These are phyloP conservation scores for Prochilodus magdalenae DNA, from an alignment of 2,113 vertebrate genomes.

Conservation along the genomic window DNA sequence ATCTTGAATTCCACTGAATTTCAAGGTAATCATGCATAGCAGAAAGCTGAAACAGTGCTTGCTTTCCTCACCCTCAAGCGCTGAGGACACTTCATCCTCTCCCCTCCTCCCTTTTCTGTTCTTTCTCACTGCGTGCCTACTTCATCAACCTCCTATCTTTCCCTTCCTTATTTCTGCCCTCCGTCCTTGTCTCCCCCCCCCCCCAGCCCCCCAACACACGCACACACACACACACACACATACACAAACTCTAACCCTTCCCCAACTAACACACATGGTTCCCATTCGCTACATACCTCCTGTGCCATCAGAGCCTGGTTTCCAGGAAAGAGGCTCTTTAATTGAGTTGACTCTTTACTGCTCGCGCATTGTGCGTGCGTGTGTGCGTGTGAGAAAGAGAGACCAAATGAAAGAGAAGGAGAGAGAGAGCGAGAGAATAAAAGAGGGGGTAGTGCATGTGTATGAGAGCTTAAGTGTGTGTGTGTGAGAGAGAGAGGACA, in stretches of 20 bases:
- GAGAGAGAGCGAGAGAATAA: conserved; percentile 2
- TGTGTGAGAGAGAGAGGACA: conserved; percentile 53
- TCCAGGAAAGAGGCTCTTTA: conserved; percentile 84
- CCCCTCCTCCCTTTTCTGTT: conserved; percentile 13
- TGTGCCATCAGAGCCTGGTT: conserved; percentile 78
- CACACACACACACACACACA: conserved; percentile 39
- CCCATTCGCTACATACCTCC: conserved; percentile 81
- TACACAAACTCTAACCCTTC: conserved; percentile 44
- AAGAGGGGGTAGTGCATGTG: conserved; percentile 24
- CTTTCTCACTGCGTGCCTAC: conserved; percentile 3
- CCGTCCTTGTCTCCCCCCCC: conserved; percentile 42
- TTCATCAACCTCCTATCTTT: conserved; percentile 14
- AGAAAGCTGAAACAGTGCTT: not conserved
- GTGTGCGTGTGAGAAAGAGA: conserved; percentile 58
- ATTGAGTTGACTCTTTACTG: conserved; percentile 83
- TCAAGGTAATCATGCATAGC: conserved; percentile 52
- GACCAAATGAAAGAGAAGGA: conserved; percentile 34
- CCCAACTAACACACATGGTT: conserved; percentile 68
- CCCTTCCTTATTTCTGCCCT: conserved; percentile 10
- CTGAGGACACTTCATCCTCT: not conserved
- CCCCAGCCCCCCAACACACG: conserved; percentile 27
- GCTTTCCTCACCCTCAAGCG: conserved; percentile 15
- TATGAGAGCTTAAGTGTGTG: conserved; percentile 38
- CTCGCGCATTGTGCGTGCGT: conserved; percentile 60
- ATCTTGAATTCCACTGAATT: conserved; percentile 42